Evolutionary conservation across 1,140 invertebrate species (phyloP).

Genomic region (Drosophila chauvacae): DNA sequence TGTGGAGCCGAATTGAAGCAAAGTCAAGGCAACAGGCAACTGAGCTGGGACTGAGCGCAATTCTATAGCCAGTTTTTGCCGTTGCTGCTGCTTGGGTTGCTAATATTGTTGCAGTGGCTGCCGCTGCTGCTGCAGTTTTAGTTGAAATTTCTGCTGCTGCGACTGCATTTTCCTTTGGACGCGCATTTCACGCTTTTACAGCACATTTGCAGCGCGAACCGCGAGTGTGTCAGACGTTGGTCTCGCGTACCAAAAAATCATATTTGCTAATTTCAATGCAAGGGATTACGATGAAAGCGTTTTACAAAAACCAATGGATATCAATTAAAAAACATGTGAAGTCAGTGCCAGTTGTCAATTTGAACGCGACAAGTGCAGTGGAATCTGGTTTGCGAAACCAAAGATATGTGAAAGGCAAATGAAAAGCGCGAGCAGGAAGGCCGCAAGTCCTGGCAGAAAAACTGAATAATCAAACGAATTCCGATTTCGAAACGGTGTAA

Average conservation of each 20-base stretch:
- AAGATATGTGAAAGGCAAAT: conserved; percentile 35
- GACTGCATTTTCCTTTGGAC: conserved; percentile 55
- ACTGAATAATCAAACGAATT: conserved; percentile 8
- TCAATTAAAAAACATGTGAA: conserved; percentile 33
- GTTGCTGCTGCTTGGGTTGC: conserved; percentile 13
- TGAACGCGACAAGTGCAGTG: conserved; percentile 24
- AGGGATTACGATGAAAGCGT: conserved; percentile 40
- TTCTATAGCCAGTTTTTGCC: conserved; percentile 43
- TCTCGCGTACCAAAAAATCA: conserved; percentile 12
- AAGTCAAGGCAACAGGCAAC: conserved; percentile 71
- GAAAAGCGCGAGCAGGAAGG: conserved; percentile 6
- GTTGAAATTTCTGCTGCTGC: conserved; percentile 4
- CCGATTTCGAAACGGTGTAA: not conserved
- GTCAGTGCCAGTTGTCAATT: conserved; percentile 5
- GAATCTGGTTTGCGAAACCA: conserved; percentile 25
- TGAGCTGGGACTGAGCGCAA: conserved; percentile 25
- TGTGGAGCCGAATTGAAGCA: conserved; percentile 23
- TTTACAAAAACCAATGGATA: conserved; percentile 42
- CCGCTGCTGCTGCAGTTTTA: conserved; percentile 1
- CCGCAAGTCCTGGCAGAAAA: conserved; percentile 22
- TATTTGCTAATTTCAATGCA: conserved; percentile 17
- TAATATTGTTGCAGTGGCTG: conserved; percentile 12
- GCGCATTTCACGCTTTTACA: conserved; percentile 41
- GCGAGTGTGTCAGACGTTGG: conserved; percentile 61
- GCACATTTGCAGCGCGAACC: conserved; percentile 60